Percentiles rank a stretch among this genome's conserved stretches.
Conservation (phyloP, 2,797 vertebrate species). For the Lutjanus campechanus region DNA sequence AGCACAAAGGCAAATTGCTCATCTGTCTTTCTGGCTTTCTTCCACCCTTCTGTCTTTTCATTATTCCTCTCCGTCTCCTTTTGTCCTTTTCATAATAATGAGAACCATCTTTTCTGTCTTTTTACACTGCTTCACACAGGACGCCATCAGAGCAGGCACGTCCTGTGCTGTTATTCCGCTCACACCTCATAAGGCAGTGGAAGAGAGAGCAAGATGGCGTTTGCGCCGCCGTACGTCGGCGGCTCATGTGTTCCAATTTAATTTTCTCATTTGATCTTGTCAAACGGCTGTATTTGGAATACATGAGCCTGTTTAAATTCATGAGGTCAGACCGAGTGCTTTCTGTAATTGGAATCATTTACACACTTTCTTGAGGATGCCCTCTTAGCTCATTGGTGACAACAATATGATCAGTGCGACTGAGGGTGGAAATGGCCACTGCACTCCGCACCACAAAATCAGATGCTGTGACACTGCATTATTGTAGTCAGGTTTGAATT, state of each 20-base stretch:
- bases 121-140: background rate
- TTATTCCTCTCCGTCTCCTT: slow-evolving; percentile 47
- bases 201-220: slow-evolving; percentile 24
- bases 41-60: slow-evolving; percentile 55
- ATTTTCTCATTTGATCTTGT: slow-evolving; percentile 74
- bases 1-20: slow-evolving; percentile 61
- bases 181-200: slow-evolving; percentile 31
- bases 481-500: background rate
- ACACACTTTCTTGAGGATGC: slow-evolving; percentile 54
- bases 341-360: slow-evolving; percentile 74
- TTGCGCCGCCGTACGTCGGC: slow-evolving; percentile 31
- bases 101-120: slow-evolving; percentile 27
- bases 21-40: slow-evolving; percentile 48
- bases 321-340: slow-evolving; percentile 71
- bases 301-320: slow-evolving; percentile 83
- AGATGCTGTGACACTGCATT: background rate
- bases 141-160: slow-evolving; percentile 9
- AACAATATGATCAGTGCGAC: slow-evolving; percentile 25
- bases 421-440: background rate
- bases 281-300: slow-evolving; percentile 70
- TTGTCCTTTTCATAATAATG: slow-evolving; percentile 56
- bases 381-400: slow-evolving; percentile 36
- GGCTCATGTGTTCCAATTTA: slow-evolving; percentile 54
- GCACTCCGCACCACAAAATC: background rate
- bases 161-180: slow-evolving; percentile 28